phyloP scores from a whole-genome alignment of 2,888 invertebrate species.

The Chymomyza procnemis region DNA sequence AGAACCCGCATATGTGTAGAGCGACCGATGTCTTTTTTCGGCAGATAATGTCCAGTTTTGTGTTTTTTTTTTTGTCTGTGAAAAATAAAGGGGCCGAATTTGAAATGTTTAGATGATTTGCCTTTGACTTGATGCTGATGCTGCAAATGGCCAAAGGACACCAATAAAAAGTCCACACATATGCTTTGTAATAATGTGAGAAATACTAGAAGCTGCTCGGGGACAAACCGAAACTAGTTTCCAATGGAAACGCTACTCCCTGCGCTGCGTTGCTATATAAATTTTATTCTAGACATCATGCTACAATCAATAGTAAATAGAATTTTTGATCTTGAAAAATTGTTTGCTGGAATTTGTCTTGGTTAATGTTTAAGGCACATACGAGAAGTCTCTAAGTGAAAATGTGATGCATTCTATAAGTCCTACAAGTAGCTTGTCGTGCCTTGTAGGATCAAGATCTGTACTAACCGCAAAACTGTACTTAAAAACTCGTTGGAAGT shows the following conservation, averaged over 20 bases:
- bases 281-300: no score
- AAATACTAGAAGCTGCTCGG: neutral
- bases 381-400: no score
- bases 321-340: no score
- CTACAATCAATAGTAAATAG: no score
- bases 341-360: no score
- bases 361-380: no score
- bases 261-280: no score
- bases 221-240: slow-evolving; percentile 29
- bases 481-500: no score
- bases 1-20: slow-evolving; percentile 53
- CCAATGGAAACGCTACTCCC: neutral
- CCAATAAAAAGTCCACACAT: slow-evolving; percentile 63
- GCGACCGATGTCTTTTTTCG: slow-evolving; percentile 40
- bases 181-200: neutral
- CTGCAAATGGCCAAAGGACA: slow-evolving; percentile 62
- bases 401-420: no score
- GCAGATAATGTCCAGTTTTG: slow-evolving; percentile 68
- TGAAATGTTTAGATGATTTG: slow-evolving; percentile 24
- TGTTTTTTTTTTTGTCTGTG: slow-evolving; percentile 23
- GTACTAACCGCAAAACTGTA: no score
- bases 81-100: slow-evolving; percentile 26
- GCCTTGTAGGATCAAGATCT: no score
- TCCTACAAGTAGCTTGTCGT: no score
- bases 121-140: slow-evolving; percentile 20